These are phyloP conservation scores for Limnodromus scolopaceus DNA, from an alignment of 2,797 vertebrate species.

Conservation along the genomic window DNA sequence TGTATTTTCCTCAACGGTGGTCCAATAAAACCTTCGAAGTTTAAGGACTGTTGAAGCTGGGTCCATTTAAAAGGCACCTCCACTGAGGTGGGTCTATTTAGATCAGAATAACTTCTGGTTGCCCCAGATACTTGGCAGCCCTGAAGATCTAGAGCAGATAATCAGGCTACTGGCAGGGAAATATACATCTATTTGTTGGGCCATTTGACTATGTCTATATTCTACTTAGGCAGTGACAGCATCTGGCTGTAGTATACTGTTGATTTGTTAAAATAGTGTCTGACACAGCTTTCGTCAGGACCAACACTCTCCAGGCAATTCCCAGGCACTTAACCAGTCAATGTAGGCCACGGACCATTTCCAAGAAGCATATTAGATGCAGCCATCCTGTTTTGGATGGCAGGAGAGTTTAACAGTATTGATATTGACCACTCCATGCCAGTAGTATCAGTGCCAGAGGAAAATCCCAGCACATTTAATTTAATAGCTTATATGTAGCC, in stretches of 20 bases:
- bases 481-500: background rate
- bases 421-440: background rate
- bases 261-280: background rate
- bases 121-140: background rate
- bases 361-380: background rate
- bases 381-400: background rate
- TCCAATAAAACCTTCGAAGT: background rate
- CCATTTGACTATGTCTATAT: background rate
- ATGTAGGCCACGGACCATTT: accelerated
- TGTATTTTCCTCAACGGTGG: accelerated
- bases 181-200: background rate
- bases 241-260: background rate
- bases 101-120: background rate
- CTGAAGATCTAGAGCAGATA: background rate
- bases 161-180: accelerated
- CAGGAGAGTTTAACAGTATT: background rate
- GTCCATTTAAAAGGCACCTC: background rate
- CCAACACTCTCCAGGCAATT: background rate
- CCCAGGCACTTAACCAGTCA: background rate
- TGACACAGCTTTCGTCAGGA: background rate
- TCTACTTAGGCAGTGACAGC: background rate
- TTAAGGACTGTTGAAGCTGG: background rate
- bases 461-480: background rate
- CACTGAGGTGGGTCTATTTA: background rate
- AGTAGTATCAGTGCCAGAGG: background rate